Evolutionary conservation across 2,797 vertebrate species (phyloP).

Genomic region (Enteromius afrohamiltoni): DNA sequence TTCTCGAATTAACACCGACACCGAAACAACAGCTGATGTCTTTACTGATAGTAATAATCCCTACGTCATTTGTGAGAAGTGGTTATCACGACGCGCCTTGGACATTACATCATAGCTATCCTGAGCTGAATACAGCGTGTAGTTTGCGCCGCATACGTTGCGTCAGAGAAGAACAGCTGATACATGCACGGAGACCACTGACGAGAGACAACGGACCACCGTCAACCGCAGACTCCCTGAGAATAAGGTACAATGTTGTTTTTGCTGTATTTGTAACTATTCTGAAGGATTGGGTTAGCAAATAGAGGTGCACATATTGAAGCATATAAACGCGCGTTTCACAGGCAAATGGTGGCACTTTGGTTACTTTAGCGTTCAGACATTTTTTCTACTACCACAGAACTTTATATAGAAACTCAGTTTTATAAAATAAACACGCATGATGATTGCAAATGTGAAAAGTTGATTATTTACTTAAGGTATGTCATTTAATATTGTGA

Average conservation of each 20-base stretch:
- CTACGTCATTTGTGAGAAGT: not conserved
- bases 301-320: not conserved
- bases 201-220: slow-evolving; percentile 20
- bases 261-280: not conserved
- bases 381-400: not conserved
- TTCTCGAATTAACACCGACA: not conserved
- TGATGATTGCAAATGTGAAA: not conserved
- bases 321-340: not conserved
- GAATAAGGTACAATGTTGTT: slow-evolving; percentile 34
- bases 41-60: not conserved
- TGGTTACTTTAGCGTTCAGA: not conserved
- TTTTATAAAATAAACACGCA: not conserved
- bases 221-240: slow-evolving; percentile 5
- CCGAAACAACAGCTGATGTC: not conserved
- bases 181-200: not conserved
- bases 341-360: not conserved
- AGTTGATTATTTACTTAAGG: not conserved
- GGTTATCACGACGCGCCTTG: not conserved
- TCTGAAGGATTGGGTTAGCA: not conserved
- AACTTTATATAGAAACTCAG: not conserved
- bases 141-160: slow-evolving; percentile 38
- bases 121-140: not conserved
- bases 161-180: slow-evolving; percentile 50
- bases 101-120: slow-evolving; percentile 26
- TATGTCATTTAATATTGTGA: not conserved